Conservation (phyloP, 2,113 vertebrate genomes). For the Pterophyllum scalare region DNA sequence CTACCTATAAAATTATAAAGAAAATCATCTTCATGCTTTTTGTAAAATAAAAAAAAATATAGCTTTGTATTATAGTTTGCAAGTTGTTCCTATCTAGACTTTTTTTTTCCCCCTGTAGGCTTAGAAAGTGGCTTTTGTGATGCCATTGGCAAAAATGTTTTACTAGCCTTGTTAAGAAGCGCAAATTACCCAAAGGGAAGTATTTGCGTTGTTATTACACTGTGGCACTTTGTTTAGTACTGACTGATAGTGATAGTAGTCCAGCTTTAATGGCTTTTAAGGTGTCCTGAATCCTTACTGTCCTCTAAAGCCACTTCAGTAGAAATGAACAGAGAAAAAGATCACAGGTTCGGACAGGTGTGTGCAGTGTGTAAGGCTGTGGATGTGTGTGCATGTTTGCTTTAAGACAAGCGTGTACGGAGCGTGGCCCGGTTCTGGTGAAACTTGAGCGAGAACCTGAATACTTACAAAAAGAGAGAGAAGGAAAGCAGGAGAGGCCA, state of each 20-base stretch:
- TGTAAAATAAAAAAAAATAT: too few species aligned
- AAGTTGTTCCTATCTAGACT: background rate
- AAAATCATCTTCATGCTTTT: too few species aligned
- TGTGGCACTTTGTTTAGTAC: background rate
- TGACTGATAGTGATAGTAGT: background rate
- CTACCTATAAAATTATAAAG: too few species aligned
- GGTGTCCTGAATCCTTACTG: background rate
- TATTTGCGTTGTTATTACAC: background rate
- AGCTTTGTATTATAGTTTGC: background rate
- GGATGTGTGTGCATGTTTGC: slow-evolving; percentile 15
- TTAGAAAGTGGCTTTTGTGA: background rate
- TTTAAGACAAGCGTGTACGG: slow-evolving; percentile 42
- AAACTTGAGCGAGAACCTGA: slow-evolving; percentile 76
- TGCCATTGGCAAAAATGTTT: background rate
- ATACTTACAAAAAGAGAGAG: slow-evolving; percentile 99
- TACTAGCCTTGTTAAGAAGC: background rate
- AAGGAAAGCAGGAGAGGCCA: slow-evolving; percentile 99
- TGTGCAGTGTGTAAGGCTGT: slow-evolving; percentile 3
- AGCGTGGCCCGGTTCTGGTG: slow-evolving; percentile 63
- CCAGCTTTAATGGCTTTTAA: background rate
- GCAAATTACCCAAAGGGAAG: background rate
- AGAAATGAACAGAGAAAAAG: slow-evolving; percentile 25
- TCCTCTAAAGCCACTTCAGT: background rate
- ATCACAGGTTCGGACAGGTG: slow-evolving; percentile 15
- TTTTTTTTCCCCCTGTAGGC: background rate